Conservation (phyloP, 1,140 invertebrate species). For the Globodera rostochiensis region DNA sequence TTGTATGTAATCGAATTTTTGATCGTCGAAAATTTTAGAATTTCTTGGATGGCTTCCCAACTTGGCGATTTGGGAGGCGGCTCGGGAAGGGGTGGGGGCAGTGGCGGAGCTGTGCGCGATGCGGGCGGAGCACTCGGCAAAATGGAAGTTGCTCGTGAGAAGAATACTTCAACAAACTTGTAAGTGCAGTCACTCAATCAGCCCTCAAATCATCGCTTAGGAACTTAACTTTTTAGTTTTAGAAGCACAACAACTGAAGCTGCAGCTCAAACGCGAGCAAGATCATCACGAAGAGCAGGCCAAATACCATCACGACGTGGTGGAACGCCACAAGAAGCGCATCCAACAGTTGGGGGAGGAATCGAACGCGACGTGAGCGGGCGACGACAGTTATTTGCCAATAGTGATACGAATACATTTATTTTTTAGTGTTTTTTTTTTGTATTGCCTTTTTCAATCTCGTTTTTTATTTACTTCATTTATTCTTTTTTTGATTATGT, state of each 20-base stretch:
- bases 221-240: constrained; percentile 34
- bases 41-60: neutral
- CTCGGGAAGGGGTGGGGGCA: constrained; percentile 45
- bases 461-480: too few species aligned
- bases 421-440: too few species aligned
- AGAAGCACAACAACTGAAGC: constrained; percentile 42
- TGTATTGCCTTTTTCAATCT: too few species aligned
- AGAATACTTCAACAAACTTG: constrained; percentile 82
- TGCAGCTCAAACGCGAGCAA: constrained; percentile 39
- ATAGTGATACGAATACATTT: too few species aligned
- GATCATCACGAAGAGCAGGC: too few species aligned
- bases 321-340: constrained; percentile 49
- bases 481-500: too few species aligned
- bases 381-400: too few species aligned
- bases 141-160: constrained; percentile 86
- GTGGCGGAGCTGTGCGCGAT: constrained; percentile 68
- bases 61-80: constrained; percentile 28
- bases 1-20: too few species aligned
- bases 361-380: constrained; percentile 20
- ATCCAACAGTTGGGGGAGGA: constrained; percentile 40
- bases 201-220: constrained; percentile 17
- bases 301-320: constrained; percentile 17
- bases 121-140: constrained; percentile 89
- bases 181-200: constrained; percentile 7
- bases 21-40: neutral